These are phyloP conservation scores for Cuculus canorus DNA, from an alignment of 2,797 vertebrate genomes.

Conservation along the genomic window DNA sequence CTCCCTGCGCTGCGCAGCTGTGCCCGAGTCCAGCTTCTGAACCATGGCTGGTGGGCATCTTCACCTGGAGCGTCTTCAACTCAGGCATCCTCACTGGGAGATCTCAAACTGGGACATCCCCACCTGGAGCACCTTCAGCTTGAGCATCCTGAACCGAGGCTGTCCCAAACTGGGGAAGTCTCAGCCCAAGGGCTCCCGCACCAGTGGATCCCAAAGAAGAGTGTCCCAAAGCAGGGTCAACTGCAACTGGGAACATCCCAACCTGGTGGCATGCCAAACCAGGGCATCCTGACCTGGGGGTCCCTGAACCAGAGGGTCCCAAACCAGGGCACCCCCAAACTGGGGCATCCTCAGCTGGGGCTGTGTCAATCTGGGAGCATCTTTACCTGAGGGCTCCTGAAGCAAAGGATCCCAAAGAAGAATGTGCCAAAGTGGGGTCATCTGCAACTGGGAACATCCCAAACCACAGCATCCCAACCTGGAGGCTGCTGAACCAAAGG, in stretches of 20 bases:
- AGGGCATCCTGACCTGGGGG: not conserved
- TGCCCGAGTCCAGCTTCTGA: conserved; percentile 93
- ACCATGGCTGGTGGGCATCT: not conserved
- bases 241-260: not conserved
- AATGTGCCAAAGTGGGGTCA: too few species aligned
- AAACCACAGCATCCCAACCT: too few species aligned
- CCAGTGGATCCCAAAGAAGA: not conserved
- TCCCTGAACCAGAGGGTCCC: too few species aligned
- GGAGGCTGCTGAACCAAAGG: too few species aligned
- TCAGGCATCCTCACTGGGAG: not conserved
- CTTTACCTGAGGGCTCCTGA: not conserved
- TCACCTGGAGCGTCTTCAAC: not conserved
- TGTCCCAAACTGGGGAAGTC: not conserved
- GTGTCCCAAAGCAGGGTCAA: not conserved
- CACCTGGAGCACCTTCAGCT: not conserved
- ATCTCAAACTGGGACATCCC: not conserved
- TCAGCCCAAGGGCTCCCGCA: not conserved
- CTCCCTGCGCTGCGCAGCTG: conserved; percentile 81
- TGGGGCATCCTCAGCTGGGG: not conserved
- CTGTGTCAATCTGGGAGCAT: not conserved
- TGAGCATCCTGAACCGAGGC: too few species aligned
- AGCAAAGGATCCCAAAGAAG: too few species aligned
- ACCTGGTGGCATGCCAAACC: not conserved
- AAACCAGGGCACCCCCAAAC: too few species aligned
- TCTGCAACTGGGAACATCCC: too few species aligned